Evolutionary conservation across 2,888 invertebrate genomes (phyloP), one percentile per base, ranked within the genome.

Genomic region (Aphodius granarius): DNA sequence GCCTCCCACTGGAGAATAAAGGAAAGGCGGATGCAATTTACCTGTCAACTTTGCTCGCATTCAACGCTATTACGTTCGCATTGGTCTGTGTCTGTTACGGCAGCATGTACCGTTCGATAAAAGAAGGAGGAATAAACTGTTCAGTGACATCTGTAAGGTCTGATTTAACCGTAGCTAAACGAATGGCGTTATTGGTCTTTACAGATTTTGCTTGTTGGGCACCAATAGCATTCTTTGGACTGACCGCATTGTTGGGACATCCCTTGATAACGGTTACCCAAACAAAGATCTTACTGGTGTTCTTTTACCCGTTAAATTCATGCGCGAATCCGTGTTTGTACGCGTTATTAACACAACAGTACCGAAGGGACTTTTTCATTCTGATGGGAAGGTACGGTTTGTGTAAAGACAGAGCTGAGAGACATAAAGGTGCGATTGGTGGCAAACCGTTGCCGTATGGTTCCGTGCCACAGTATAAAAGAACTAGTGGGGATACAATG

Each of bases 281-380:
- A 79, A 87, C 88, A 3, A 89, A 89, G 82, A 89, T 93, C 73
- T 87, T 92, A 5, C 84, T 91, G 78, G 92, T 93, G 9, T 92
- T 92, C 83, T 91, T 93, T 85, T 91, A 92, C 82, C 93, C 93
- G 0, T 87, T 93, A 78, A 93, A 93, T 85, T 90, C 91, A 1
- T 92, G 92, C 83, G 91, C 92, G 77, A 93, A 93, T 83, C 93
- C 93, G 0, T 92, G 91, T 83, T 86, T 93, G 62, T 93, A 93
- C 84, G 92, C 92, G 4, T 88, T 92, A 76, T 88, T 92, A 76
- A 92, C 92, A 1, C 91, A 92, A 80, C 91, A 92, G 83, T 92
- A 91, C 81, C 87, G 91, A 75, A 85, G 90, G 65, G 92, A 92
- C 82, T 87, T 90, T 77, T 88, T 89, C 81, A 88, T 89, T 68